Conservation (phyloP, 2,888 invertebrate genomes). For the Lepidocyrtinus sp. region DNA sequence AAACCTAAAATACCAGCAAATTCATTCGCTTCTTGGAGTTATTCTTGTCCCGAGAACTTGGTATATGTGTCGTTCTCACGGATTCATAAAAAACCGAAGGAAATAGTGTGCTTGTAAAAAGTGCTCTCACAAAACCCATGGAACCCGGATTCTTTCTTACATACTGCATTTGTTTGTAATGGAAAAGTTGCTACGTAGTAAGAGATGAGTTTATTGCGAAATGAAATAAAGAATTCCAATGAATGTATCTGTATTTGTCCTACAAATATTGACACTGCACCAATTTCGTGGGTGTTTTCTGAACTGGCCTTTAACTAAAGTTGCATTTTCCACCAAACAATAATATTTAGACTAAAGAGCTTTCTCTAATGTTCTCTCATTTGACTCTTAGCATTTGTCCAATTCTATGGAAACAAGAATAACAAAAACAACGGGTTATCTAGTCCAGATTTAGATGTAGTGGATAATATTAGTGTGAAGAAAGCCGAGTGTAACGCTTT, state of each 20-base stretch:
- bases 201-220: neutral
- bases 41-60: neutral
- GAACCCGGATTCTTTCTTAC: neutral
- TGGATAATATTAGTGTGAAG: neutral
- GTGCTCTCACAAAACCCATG: neutral
- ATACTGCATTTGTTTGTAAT: neutral
- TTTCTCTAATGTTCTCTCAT: neutral
- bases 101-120: neutral
- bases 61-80: neutral
- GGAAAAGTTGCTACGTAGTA: neutral
- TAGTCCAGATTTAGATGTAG: neutral
- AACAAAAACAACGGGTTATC: neutral
- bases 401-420: neutral
- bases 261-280: constrained; percentile 24
- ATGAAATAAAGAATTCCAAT: too few relatives aligned
- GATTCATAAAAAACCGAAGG: neutral
- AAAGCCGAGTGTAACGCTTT: neutral
- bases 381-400: neutral
- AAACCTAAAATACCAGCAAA: neutral
- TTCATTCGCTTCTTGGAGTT: neutral
- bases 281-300: constrained; percentile 19
- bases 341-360: neutral
- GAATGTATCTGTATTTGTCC: too few relatives aligned
- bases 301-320: neutral
- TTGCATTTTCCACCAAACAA: neutral